Evolutionary conservation across 2,888 invertebrate species (phyloP), one percentile per base, ranked within the genome.

Genomic region (Pocota personata): DNA sequence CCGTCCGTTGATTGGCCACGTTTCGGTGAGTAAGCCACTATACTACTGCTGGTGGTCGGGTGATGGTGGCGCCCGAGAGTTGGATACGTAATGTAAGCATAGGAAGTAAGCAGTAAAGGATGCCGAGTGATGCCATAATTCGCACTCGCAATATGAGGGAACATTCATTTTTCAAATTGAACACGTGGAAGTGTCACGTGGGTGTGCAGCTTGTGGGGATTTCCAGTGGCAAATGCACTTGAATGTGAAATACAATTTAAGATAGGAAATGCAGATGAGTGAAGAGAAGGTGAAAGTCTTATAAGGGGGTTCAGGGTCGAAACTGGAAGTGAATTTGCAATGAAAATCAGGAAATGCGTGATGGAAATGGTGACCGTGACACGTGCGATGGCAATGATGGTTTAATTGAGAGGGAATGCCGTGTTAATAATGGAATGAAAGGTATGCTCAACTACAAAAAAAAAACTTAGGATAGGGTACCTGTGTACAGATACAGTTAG

Each of bases 1-100:
- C 50, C 73, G 64, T 75, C 60, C 64, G 79, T 80, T 84, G 84
- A 84, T 84, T 84, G 84, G 84, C 80, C 84, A 84, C 84, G 84
- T 79, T 80, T 64, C 43, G 35, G 62, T 64, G 62, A 52, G 50
- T n/a, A 7, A 58, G 37, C 4, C 32, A 52, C 50, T 27, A 30
- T 58, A 21, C 37, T 21, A 21, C 35, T 48, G n/a, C 32, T 62
- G 19, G 40, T 69, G 62, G 62, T 12, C 32, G 12, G 21, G 4
- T 35, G 52, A 27, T 57, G 35, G 57, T 72, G 76, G 66, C 82
- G 78, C 78, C 60, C 52, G 24, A 8, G 30, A 73, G 62, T 50
- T 40, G 46, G 24, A 48, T 64, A 21, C 48, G 30, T 21, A 67
- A 58, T 73, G 35, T 62, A 62, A 67, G 35, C 32, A 50, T 71